These are phyloP conservation scores for Crossaster papposus DNA, from an alignment of 53 echinoderm and acorn worm species.

Conservation along the genomic window DNA sequence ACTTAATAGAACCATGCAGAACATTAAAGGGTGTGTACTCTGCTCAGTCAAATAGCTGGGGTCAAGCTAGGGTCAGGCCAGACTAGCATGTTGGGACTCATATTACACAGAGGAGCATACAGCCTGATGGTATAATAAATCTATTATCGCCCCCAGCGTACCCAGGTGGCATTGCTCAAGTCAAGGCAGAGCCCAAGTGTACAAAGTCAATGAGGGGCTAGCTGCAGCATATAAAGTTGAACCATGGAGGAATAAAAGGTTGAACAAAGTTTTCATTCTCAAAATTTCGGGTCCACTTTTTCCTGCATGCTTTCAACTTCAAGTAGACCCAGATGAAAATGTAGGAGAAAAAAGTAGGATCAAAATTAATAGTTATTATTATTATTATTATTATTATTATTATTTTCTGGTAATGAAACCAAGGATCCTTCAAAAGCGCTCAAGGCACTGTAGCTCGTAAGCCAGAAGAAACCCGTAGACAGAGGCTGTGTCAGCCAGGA, in stretches of 20 bases:
- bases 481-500: no score
- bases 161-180: slow-evolving; percentile 49
- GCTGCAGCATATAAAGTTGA: no score
- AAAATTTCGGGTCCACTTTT: no score
- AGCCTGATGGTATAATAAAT: slow-evolving; percentile 57
- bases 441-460: no score
- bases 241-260: background rate
- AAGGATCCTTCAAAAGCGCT: no score
- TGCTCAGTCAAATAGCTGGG: background rate
- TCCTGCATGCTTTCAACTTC: no score
- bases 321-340: no score
- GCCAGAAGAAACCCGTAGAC: no score
- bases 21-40: background rate
- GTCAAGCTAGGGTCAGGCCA: slow-evolving; percentile 40
- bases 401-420: no score
- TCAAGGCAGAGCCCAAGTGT: slow-evolving; percentile 27
- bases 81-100: slow-evolving; percentile 56
- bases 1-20: background rate
- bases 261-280: background rate
- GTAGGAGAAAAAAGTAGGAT: no score
- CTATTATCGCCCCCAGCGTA: slow-evolving; percentile 53
- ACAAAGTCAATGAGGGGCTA: background rate
- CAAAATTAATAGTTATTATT: no score
- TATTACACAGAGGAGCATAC: slow-evolving; percentile 42
- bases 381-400: no score